phyloP scores from a whole-genome alignment of 2,797 vertebrate genomes.

The Morelia viridis region DNA sequence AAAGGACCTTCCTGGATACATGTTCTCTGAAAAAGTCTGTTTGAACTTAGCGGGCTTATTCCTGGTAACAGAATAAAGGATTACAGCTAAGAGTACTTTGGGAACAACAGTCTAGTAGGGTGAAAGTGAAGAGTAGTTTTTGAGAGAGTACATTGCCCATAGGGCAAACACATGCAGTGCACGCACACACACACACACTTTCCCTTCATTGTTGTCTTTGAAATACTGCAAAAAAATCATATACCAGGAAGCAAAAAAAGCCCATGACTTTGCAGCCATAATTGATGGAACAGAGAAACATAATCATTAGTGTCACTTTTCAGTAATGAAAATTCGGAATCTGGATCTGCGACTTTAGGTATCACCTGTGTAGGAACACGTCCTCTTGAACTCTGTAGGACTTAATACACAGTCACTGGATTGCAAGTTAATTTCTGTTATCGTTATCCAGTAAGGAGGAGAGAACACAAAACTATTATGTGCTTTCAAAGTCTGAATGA shows the following conservation, averaged over 20 bases:
- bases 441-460: neutral
- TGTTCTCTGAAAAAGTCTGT: neutral
- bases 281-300: neutral
- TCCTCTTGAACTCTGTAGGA: too few relatives aligned
- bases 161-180: too few relatives aligned
- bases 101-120: neutral
- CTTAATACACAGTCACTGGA: too few relatives aligned
- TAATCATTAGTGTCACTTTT: neutral
- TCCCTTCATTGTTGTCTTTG: neutral
- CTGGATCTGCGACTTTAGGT: too few relatives aligned
- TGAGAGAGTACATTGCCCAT: neutral
- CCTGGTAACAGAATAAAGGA: neutral
- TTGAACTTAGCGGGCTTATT: neutral
- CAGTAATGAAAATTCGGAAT: neutral
- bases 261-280: neutral
- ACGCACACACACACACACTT: neutral
- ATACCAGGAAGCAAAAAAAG: neutral
- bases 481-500: constrained; percentile 42
- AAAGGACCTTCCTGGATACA: neutral
- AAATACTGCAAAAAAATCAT: neutral
- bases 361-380: neutral
- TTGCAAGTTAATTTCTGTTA: neutral
- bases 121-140: neutral
- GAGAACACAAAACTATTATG: constrained; percentile 10
- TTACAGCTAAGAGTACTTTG: neutral